Base-by-base conservation (phyloP, 2,797 vertebrate species). In the Pantherophis alleghaniensis region DNA sequence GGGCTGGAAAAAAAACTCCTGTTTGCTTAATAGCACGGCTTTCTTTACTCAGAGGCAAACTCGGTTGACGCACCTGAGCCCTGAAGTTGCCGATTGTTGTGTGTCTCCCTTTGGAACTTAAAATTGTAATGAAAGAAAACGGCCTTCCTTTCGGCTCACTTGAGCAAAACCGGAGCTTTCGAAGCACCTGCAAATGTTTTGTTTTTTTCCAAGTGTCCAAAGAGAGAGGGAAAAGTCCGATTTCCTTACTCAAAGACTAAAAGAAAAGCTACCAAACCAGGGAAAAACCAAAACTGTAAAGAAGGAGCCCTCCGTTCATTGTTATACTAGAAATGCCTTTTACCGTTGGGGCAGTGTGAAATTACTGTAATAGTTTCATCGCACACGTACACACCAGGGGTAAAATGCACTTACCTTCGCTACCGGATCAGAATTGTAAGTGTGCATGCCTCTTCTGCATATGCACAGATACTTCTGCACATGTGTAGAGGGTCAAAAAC, bases 121-220 rank as follows among this genome's bases (percentile, higher is more conserved):
- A 96, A 94, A 91, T 96, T 87, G 94, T 94, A 95, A 94, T 93
- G 92, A 94, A 97, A 94, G 92, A 96, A 94, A 91, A 57, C 94
- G 91, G 69, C 93, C 93, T 92, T 95, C 94, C 96, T 95, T 96
- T 95, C 87, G 26, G 86, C 94, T 97, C 96, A 90, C 94, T 96
- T 94, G 86, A 0, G 28, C 89, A 92, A 95, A 93, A 96, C 93
- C 74, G 37, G 92, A 90, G 14, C 37, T 42, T 83, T 9, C 5
- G 47, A 89, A 92, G 61, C 91, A 91, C 83, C 90, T 95, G 26
- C 94, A 92, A 60, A 94, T n/a, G 0, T 47, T 47, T 47, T 7
- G 6, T 16, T 69, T 18, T 18, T 53, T 10, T 53, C 51, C 94
- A 96, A 95, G 93, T 90, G 94, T 87, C 91, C 92, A 93, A 92